Base-by-base conservation (phyloP, 2,888 invertebrate genomes). In the Caenorhabditis sulstoni region DNA sequence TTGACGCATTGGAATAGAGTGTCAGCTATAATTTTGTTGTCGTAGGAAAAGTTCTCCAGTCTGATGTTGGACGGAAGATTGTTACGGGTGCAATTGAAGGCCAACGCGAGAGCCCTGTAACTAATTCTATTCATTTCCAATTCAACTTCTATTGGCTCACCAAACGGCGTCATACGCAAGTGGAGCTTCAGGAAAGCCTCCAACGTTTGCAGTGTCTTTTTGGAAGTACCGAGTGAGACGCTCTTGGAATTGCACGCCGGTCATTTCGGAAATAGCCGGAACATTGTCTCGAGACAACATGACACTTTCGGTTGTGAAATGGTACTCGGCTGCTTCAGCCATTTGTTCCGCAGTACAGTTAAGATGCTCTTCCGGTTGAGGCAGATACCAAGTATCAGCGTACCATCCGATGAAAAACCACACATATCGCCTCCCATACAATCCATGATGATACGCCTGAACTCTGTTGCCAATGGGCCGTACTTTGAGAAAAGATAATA, bases 391-490 rank as follows among this genome's bases (percentile, higher is more conserved):
- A 90, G 97, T 96, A 91, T 99, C 97, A 90, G 98, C 97, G 91
- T 99, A 99, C 97, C 97, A 97, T 93, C 97, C 99, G 88, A 99
- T 98, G 91, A 99, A 96, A 91, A 98, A 96, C 99, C 99, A 99
- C 29, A 99, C 98, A 92, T 97, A 95, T 47, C 95, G 95, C 87
- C 95, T 95, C 16, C 98, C 99, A 91, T 95, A 98, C 22, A 99
- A 92, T 79, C 94, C 94, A 90, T 96, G 95, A 90, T 95, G 96
- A 92, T 95, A 97, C 87, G 91, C 92, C 92, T 92, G 55, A 41
- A 80, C 5, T 14, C 22, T 7, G 11, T 18, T n/a, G n/a, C n/a
- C n/a, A n/a, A n/a, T n/a, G n/a, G n/a, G n/a, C n/a, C n/a, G n/a
- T n/a, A n/a, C n/a, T n/a, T n/a, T n/a, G n/a, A n/a, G n/a, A n/a